These are phyloP conservation scores for Saccostrea glomerata DNA, from an alignment of 1,140 invertebrate genomes.

Conservation along the genomic window DNA sequence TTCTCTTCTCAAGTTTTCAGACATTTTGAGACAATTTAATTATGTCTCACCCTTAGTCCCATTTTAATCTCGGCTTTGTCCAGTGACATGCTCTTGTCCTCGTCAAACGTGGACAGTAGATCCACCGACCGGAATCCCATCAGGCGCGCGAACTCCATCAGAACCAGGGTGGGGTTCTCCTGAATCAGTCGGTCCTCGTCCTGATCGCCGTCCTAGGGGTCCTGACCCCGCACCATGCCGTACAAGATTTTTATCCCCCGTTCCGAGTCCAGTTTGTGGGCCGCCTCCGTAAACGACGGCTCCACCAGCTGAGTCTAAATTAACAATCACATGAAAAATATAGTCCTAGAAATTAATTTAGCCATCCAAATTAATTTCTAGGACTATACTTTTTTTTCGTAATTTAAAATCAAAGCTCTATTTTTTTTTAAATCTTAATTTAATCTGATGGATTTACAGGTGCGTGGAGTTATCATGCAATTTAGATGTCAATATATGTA, in stretches of 20 bases:
- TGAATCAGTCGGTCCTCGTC: constrained; percentile 58
- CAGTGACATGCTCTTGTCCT: constrained; percentile 67
- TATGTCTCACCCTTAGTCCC: constrained; percentile 64
- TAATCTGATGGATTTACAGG: no score
- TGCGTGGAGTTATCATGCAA: no score
- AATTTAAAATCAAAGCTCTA: no score
- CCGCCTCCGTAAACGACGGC: constrained; percentile 39
- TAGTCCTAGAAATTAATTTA: constrained; percentile 75
- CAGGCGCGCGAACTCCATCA: constrained; percentile 69
- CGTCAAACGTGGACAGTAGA: constrained; percentile 69
- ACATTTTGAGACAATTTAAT: neutral
- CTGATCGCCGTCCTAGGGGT: constrained; percentile 31
- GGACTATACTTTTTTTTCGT: no score
- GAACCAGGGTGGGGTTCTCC: constrained; percentile 62
- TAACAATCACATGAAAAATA: constrained; percentile 59
- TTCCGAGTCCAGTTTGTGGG: constrained; percentile 39
- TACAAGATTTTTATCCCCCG: constrained; percentile 54
- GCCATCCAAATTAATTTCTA: no score
- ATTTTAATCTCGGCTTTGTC: constrained; percentile 66
- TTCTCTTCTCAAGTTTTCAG: constrained; percentile 50
- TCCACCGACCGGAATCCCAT: constrained; percentile 68
- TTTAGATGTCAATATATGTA: no score
- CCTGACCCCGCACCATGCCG: constrained; percentile 56
- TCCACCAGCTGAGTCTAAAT: constrained; percentile 62
- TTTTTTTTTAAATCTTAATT: no score